Conservation (phyloP, 2,113 vertebrate genomes). For the Myiopsitta monachus region DNA sequence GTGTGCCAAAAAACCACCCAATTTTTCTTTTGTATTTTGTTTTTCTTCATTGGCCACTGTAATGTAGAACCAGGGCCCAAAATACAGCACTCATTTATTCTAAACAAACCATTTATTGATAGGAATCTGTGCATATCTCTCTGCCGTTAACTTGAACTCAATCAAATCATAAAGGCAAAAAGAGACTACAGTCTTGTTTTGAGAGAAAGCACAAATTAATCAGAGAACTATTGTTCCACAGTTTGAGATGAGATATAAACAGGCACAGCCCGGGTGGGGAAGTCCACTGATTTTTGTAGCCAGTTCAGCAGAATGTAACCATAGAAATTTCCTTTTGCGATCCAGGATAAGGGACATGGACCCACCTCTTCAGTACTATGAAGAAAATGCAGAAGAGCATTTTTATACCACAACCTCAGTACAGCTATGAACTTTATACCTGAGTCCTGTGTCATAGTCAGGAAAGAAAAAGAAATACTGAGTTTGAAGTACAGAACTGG, state of each 20-base stretch:
- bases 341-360: not conserved
- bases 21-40: constrained; percentile 11
- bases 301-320: not conserved
- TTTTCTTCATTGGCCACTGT: not conserved
- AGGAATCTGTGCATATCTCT: not conserved
- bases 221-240: not conserved
- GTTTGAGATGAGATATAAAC: constrained; percentile 1
- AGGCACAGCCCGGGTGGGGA: not conserved
- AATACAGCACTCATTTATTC: not conserved
- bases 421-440: not conserved
- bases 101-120: constrained; percentile 24
- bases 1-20: not conserved
- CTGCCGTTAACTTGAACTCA: constrained; percentile 3
- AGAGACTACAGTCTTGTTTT: constrained; percentile 21
- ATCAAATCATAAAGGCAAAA: constrained; percentile 8
- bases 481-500: not conserved
- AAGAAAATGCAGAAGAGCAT: not conserved
- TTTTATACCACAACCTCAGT: not conserved
- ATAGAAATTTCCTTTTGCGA: not conserved
- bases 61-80: not conserved
- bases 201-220: constrained; percentile 25
- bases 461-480: not conserved
- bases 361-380: not conserved
- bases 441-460: not conserved
- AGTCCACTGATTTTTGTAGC: not conserved